Percentiles rank a stretch among this genome's conserved stretches.
phyloP scores from a whole-genome alignment of 1,140 invertebrate genomes.

The Pachypeltis micranthus region DNA sequence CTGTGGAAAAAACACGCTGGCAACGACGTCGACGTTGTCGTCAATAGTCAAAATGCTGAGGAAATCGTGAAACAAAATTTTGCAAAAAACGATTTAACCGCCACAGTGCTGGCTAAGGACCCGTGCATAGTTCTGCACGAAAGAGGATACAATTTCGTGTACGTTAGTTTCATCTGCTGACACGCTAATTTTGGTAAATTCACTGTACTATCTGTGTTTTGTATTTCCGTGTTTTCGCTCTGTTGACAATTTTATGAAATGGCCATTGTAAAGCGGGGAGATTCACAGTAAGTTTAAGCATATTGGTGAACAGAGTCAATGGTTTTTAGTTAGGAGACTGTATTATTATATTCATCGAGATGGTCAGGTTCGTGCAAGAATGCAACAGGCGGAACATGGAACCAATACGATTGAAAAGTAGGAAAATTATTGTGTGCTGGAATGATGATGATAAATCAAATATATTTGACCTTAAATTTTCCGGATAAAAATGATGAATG shows the following conservation, averaged over 20 bases:
- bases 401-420: too few relatives aligned
- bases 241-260: background rate
- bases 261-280: background rate
- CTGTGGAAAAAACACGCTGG: slow-evolving; percentile 17
- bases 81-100: background rate
- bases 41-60: slow-evolving; percentile 1
- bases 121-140: slow-evolving; percentile 17
- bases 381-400: too few relatives aligned
- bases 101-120: slow-evolving; percentile 10
- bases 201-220: too few relatives aligned
- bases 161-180: background rate
- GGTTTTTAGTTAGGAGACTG: too few relatives aligned
- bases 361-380: too few relatives aligned
- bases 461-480: too few relatives aligned
- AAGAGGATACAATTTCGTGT: slow-evolving; percentile 21
- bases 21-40: slow-evolving; percentile 15
- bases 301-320: background rate
- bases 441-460: too few relatives aligned
- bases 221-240: background rate
- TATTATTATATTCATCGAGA: too few relatives aligned
- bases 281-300: background rate
- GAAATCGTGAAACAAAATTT: slow-evolving; percentile 11
- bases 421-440: too few relatives aligned
- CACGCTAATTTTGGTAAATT: too few relatives aligned
- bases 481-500: too few relatives aligned